phyloP scores from a whole-genome alignment of 2,113 vertebrate genomes.

The Numenius arquata region DNA sequence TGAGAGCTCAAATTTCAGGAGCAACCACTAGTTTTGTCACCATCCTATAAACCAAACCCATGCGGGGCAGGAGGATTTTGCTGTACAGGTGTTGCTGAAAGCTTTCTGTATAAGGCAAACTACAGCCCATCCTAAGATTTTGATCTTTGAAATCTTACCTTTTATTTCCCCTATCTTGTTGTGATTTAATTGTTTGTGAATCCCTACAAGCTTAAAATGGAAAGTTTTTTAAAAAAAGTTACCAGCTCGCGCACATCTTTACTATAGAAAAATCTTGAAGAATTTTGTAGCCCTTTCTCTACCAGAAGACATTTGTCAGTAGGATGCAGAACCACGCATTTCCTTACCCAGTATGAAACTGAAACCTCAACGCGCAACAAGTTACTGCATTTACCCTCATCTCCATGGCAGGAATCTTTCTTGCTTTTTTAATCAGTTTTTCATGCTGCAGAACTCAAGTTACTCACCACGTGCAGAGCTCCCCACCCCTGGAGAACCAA shows the following conservation, averaged over 20 bases:
- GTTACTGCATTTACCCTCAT: background rate
- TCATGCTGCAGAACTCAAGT: background rate
- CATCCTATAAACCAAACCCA: background rate
- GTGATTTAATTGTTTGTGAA: background rate
- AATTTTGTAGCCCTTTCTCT: background rate
- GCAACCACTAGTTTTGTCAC: background rate
- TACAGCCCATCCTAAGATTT: background rate
- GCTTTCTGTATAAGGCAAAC: background rate
- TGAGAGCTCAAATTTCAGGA: background rate
- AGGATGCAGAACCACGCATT: background rate
- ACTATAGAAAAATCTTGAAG: background rate
- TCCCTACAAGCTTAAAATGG: background rate
- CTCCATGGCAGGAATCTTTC: background rate
- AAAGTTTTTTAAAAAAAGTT: background rate
- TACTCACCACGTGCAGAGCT: background rate
- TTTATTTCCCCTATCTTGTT: background rate
- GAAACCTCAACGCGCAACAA: fast-evolving
- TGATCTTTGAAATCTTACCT: background rate
- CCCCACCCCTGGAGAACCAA: background rate
- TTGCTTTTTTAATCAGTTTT: background rate
- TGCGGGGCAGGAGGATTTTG: background rate
- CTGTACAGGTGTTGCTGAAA: background rate
- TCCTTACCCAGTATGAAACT: background rate
- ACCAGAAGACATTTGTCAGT: background rate
- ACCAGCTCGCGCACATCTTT: background rate